Evolutionary conservation across 1,140 invertebrate genomes (phyloP).

Genomic region (Neelides sp.): DNA sequence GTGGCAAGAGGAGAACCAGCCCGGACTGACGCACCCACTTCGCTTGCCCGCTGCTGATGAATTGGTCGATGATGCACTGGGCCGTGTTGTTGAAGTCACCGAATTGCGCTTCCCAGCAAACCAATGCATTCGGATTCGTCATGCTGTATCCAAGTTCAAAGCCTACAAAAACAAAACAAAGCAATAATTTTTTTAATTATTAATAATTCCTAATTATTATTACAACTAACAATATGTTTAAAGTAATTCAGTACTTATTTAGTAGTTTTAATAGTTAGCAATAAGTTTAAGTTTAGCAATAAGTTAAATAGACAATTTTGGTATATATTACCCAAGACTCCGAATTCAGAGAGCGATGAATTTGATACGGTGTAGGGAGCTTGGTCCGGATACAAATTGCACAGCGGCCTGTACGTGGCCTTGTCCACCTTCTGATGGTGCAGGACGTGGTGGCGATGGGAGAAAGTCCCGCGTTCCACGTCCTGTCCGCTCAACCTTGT

Average conservation of each 20-base stretch:
- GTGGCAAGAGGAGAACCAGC: constrained; percentile 85
- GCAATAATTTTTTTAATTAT: background rate
- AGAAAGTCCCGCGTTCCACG: constrained; percentile 95
- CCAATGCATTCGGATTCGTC: constrained; percentile 94
- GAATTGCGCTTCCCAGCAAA: constrained; percentile 98
- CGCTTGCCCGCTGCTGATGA: constrained; percentile 88
- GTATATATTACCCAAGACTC: constrained; percentile 50
- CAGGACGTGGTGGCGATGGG: constrained; percentile 83
- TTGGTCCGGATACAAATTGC: constrained; percentile 84
- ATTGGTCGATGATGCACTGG: constrained; percentile 98
- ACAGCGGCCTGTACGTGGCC: constrained; percentile 76
- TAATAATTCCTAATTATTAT: background rate
- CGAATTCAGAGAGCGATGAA: constrained; percentile 92
- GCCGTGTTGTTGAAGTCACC: constrained; percentile 99
- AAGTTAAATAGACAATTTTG: background rate
- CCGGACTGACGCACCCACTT: constrained; percentile 98
- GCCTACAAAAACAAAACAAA: constrained; percentile 39
- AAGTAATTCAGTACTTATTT: no score
- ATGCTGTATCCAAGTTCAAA: constrained; percentile 97
- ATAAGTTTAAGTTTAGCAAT: background rate
- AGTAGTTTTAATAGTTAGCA: no score
- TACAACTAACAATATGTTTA: no score
- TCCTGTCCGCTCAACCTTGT: constrained; percentile 41
- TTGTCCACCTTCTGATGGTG: constrained; percentile 94
- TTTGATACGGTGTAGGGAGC: constrained; percentile 93